phyloP scores from a whole-genome alignment of 2,797 vertebrate species.

The Phoxinus dragarum region DNA sequence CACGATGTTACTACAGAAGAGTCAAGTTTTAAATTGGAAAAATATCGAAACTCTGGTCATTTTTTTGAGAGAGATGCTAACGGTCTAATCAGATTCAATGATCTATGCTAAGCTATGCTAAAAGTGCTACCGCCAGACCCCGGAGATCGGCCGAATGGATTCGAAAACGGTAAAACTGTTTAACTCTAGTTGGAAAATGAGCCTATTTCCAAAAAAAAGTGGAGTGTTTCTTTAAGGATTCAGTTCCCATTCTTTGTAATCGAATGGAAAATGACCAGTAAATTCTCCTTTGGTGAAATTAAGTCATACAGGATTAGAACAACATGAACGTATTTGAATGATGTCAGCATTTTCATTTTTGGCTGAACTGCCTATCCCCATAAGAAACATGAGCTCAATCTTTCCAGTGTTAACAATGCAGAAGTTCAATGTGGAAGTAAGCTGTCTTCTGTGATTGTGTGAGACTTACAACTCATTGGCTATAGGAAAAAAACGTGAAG shows the following conservation, averaged over 20 bases:
- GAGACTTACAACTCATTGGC: neutral
- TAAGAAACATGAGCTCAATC: constrained; percentile 13
- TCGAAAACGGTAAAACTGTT: too few relatives aligned
- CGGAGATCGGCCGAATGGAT: too few relatives aligned
- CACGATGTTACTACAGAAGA: too few relatives aligned
- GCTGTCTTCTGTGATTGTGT: neutral
- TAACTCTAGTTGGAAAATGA: too few relatives aligned
- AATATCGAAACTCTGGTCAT: too few relatives aligned
- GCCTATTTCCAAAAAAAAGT: too few relatives aligned
- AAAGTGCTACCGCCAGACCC: too few relatives aligned
- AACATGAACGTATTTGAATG: neutral
- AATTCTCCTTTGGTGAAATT: neutral
- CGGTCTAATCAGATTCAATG: too few relatives aligned
- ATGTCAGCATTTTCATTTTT: neutral
- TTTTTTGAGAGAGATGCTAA: too few relatives aligned
- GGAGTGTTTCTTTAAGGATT: neutral
- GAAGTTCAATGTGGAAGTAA: neutral
- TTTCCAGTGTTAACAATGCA: neutral
- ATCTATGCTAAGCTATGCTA: too few relatives aligned
- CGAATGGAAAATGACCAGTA: neutral
- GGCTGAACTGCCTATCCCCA: neutral
- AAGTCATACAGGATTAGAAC: neutral
- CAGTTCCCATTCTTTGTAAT: neutral
- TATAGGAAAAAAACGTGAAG: neutral
- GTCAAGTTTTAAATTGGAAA: too few relatives aligned